Evolutionary conservation across 1,140 invertebrate species (phyloP), one percentile per base, ranked within the genome.

Genomic region (Calliopsis andreniformis): DNA sequence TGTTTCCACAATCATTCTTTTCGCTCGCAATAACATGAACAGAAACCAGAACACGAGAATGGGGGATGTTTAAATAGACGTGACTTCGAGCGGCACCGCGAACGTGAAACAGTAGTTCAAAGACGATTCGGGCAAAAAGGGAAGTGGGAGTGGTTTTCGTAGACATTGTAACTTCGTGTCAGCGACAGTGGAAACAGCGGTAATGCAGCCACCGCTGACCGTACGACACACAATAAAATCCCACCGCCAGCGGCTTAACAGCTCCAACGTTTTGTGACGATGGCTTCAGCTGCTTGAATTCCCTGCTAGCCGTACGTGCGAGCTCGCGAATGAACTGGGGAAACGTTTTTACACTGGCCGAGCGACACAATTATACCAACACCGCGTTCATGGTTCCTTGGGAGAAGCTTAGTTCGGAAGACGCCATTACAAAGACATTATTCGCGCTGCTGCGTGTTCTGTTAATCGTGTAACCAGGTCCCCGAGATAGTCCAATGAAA

Each of bases 151-250:
- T 5, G 7, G n/a, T 18, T n/a, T 6, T 66, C 64, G 64, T 23
- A 67, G 64, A 42, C 66, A 66, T 69, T 62, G 49, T 69, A 62
- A 67, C 70, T 58, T 25, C 59, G 66, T 47, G 68, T 79, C 76
- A 73, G 59, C 68, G 69, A 72, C 68, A 51, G 68, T 4, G 45
- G 63, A 62, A 71, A 70, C 66, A 81, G 47, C 68, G 64, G 68
- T 66, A 75, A 71, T 47, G 61, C 71, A 25, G 64, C 49, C 61
- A 75, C 63, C 72, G 55, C 70, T 79, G 75, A 72, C 71, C 75
- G 43, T 68, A 79, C 71, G 75, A 78, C 71, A 55, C 59, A 79
- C 71, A 82, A 85, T 84, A 83, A 84, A 87, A 83, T 86, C 80
- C 78, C 73, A 70, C 53, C 67, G 77, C 78, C 69, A 78, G 63